These are phyloP conservation scores for Crypturellus tataupa DNA, from an alignment of 2,797 vertebrate species.

Conservation along the genomic window DNA sequence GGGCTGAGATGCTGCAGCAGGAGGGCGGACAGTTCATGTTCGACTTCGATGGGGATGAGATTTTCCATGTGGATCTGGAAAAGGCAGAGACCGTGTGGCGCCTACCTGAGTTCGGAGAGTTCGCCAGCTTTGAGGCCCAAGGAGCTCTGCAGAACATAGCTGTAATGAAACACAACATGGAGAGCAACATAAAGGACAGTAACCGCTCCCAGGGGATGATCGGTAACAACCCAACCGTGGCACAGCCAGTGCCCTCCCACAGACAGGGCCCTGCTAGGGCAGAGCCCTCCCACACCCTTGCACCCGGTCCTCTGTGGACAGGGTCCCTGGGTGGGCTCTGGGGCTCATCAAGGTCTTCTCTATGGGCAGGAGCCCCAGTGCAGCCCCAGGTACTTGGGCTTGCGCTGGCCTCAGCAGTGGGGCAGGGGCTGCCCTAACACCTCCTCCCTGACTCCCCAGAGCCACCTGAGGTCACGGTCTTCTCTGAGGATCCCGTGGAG, in stretches of 20 bases:
- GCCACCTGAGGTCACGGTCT: constrained; percentile 47
- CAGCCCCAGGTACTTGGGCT: no score
- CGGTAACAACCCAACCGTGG: neutral
- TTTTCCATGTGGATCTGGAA: constrained; percentile 4
- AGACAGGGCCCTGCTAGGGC: no score
- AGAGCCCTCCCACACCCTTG: fast-evolving
- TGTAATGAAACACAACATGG: fast-evolving
- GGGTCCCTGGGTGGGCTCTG: no score
- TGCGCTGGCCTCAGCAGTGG: neutral
- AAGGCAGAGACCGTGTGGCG: constrained; percentile 20
- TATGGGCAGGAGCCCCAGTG: no score
- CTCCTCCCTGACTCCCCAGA: neutral
- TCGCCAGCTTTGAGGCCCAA: neutral
- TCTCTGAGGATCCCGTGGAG: neutral
- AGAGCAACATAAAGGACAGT: fast-evolving
- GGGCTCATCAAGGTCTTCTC: no score
- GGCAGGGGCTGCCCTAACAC: neutral
- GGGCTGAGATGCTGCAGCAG: neutral
- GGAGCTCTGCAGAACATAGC: neutral
- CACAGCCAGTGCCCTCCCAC: neutral
- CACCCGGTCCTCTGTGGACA: no score
- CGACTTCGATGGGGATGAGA: constrained; percentile 25
- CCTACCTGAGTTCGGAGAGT: neutral
- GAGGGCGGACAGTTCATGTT: neutral
- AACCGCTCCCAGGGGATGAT: neutral